Evolutionary conservation across 2,797 vertebrate species (phyloP).

Genomic region (Sebastolobus alascanus): DNA sequence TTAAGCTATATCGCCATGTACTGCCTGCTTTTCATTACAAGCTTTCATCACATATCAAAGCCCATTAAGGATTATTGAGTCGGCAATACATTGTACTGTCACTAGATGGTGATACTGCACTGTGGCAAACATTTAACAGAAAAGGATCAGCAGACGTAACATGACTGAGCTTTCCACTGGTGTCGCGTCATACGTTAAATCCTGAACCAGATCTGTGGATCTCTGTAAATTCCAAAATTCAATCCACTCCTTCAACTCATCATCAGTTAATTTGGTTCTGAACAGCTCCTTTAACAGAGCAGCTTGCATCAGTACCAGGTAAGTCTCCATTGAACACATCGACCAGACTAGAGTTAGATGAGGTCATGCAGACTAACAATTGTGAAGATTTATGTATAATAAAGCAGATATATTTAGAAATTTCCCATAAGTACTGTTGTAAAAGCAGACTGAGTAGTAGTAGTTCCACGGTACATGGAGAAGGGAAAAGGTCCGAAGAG

Average conservation of each 20-base stretch:
- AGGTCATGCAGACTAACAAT: not conserved
- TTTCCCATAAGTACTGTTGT: not conserved
- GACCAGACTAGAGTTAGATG: not conserved
- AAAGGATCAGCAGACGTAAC: not conserved
- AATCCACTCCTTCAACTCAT: not conserved
- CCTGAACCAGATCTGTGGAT: not conserved
- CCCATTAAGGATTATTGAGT: not conserved
- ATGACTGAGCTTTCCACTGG: not conserved
- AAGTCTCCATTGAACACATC: slow-evolving; percentile 24
- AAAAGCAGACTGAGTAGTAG: not conserved
- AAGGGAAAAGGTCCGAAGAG: not conserved
- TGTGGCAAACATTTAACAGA: not conserved
- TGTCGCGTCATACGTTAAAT: not conserved
- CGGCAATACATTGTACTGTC: not conserved
- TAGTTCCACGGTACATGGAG: not conserved
- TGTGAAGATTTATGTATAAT: not conserved
- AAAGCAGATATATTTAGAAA: too few species aligned
- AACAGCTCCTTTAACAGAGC: slow-evolving; percentile 27
- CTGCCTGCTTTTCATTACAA: slow-evolving; percentile 45
- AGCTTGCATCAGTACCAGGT: slow-evolving; percentile 35
- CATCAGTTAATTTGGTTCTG: slow-evolving; percentile 10
- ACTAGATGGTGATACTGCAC: slow-evolving; percentile 49
- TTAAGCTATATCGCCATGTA: slow-evolving; percentile 11
- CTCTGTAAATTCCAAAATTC: not conserved
- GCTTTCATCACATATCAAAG: slow-evolving; percentile 42